Percentiles rank a stretch among this genome's conserved stretches.
Conservation (phyloP, 2,888 invertebrate species). For the Dynastes hyllus region DNA sequence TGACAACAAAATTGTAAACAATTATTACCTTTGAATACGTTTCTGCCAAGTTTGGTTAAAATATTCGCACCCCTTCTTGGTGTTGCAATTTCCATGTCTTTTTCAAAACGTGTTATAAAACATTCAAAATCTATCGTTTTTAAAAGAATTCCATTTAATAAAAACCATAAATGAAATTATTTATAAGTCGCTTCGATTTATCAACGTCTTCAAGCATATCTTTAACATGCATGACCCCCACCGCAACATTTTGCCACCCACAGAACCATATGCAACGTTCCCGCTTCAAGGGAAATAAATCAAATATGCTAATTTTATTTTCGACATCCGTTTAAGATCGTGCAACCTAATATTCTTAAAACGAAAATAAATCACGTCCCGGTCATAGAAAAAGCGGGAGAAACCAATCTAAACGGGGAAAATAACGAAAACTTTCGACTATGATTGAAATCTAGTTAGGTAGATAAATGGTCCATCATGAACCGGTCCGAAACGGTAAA, state of each 20-base stretch:
- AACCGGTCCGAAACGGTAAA: slow-evolving; percentile 51
- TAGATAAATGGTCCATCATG: slow-evolving; percentile 64
- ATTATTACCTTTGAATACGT: too few relatives aligned
- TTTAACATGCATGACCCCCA: not conserved
- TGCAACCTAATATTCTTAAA: slow-evolving; percentile 19
- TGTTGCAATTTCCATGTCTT: too few relatives aligned
- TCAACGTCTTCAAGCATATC: not conserved
- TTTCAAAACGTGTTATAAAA: too few relatives aligned
- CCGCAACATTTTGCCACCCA: not conserved
- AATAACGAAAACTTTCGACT: slow-evolving; percentile 60
- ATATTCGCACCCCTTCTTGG: too few relatives aligned
- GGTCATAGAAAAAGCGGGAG: not conserved
- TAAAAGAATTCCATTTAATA: not conserved
- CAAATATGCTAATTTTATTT: slow-evolving; percentile 41
- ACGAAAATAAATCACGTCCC: slow-evolving; percentile 21
- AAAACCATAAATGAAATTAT: not conserved
- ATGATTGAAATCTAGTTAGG: slow-evolving; percentile 66
- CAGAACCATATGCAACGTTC: not conserved
- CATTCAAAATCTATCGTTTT: too few relatives aligned
- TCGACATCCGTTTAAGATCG: slow-evolving; percentile 27
- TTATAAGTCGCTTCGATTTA: not conserved
- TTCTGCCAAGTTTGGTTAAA: too few relatives aligned
- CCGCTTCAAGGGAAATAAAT: slow-evolving; percentile 20
- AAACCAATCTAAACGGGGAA: slow-evolving; percentile 1
- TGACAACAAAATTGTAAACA: too few relatives aligned